A percentile compares a stretch with the other conserved stretches of the same genome.
Evolutionary conservation across 2,888 invertebrate species (phyloP).

Genomic region (Andrena praecox): DNA sequence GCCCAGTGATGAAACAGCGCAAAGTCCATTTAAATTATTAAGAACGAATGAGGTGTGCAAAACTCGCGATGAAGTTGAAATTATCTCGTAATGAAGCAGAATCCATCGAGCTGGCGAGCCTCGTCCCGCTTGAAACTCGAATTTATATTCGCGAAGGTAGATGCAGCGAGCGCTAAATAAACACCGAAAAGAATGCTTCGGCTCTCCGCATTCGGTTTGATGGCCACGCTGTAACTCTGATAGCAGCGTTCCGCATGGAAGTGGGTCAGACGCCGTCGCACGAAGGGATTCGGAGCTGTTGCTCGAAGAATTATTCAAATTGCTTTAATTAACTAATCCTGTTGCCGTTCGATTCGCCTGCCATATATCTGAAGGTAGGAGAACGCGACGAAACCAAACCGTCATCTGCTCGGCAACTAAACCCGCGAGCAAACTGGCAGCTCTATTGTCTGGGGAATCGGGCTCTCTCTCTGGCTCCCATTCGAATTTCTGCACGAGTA

Average conservation of each 20-base stretch:
- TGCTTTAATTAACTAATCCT: slow-evolving; percentile 75
- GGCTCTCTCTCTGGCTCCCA: background rate
- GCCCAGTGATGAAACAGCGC: background rate
- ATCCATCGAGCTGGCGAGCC: background rate
- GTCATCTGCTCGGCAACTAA: background rate
- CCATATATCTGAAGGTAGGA: background rate
- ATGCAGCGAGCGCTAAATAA: slow-evolving; percentile 25
- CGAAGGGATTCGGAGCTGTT: slow-evolving; percentile 21
- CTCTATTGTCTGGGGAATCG: background rate
- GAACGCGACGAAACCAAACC: background rate
- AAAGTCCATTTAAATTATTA: slow-evolving; percentile 6
- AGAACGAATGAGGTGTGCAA: slow-evolving; percentile 21
- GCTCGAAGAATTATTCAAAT: slow-evolving; percentile 59
- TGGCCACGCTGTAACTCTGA: slow-evolving; percentile 5
- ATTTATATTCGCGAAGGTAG: slow-evolving; percentile 12
- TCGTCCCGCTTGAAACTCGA: background rate
- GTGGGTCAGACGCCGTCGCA: slow-evolving; percentile 41
- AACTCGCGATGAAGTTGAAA: background rate
- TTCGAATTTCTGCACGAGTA: slow-evolving; percentile 1
- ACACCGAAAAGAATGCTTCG: slow-evolving; percentile 18
- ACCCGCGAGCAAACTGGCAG: background rate
- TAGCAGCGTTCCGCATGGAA: slow-evolving; percentile 7
- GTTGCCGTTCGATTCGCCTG: slow-evolving; percentile 64
- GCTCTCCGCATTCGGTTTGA: slow-evolving; percentile 8
- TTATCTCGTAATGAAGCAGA: slow-evolving; percentile 23